Evolutionary conservation across 2,113 vertebrate species (phyloP), one percentile per base, ranked within the genome.

Genomic region (Cricetomys ansorgei): DNA sequence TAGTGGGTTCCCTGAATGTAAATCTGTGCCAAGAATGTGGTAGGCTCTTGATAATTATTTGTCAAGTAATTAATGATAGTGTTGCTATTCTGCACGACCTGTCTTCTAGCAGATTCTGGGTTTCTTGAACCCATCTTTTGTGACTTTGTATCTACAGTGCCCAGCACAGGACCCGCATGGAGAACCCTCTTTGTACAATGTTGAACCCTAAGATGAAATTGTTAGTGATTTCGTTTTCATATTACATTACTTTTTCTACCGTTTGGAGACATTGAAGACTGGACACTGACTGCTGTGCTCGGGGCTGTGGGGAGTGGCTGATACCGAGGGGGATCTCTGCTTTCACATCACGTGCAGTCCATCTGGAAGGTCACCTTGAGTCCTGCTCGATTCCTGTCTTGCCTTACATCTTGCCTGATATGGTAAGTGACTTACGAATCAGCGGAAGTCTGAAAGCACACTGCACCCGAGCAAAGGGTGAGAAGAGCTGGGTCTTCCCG

Each of bases 171-270:
- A 55, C 57, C n/a, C 65, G 29, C 25, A 69, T 45, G 19, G 27
- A 90, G 45, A 50, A 89, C 31, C 4, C 77, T 50, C 91, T 94
- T 43, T 73, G 21, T 91, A 94, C 76, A 53, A 77, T 45, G 57
- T 53, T 21, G 11, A 96, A 29, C 50, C 65, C 3, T 25, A 19
- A 11, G 89, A 92, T 45, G 16, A 48, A 50, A 43, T 79, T 81
- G 96, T 92, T 55, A 48, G 79, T 90, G 31, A 87, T 45, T 88
- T 88, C 16, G 50, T 34, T 94, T 92, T 94, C 8, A n/a, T 19
- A 89, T 95, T 67, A 17, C 25, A 81, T 94, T 77, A 15, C 37
- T 87, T 83, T 88, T 95, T 21, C 57, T 72, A 29, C 72, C 50
- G 57, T 55, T 45, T 64, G 55, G 75, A 88, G 75, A 96, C 48